A percentile compares a stretch with the other conserved stretches of the same genome.
Evolutionary conservation across 2,888 invertebrate species (phyloP).

Genomic region (Punctoribates punctum): DNA sequence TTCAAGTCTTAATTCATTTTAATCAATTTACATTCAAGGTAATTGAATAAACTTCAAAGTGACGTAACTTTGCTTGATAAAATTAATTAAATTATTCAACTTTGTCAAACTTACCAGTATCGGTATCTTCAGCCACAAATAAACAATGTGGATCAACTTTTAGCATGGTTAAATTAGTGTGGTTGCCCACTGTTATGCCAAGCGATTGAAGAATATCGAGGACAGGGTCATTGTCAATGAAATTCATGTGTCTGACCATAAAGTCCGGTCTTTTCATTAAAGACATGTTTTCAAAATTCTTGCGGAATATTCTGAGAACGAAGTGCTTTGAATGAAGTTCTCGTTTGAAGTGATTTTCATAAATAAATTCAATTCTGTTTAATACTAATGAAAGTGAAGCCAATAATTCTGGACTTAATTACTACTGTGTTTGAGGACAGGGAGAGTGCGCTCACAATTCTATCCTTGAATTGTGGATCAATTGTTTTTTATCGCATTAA

Average conservation of each 20-base stretch:
- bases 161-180: slow-evolving; percentile 40
- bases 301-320: background rate
- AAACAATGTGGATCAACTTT: slow-evolving; percentile 39
- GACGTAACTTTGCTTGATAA: too few relatives aligned
- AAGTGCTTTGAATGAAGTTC: background rate
- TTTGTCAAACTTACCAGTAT: slow-evolving; percentile 21
- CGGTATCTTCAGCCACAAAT: slow-evolving; percentile 39
- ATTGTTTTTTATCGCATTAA: background rate
- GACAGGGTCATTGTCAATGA: slow-evolving; percentile 38
- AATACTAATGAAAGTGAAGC: background rate
- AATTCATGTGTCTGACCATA: slow-evolving; percentile 38
- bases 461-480: slow-evolving; percentile 26
- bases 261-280: slow-evolving; percentile 32
- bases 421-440: background rate
- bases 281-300: slow-evolving; percentile 17
- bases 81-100: background rate
- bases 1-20: too few relatives aligned
- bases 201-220: slow-evolving; percentile 30
- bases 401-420: background rate
- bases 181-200: slow-evolving; percentile 35
- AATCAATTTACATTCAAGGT: too few relatives aligned
- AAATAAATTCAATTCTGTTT: background rate
- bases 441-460: background rate
- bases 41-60: too few relatives aligned
- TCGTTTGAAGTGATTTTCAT: background rate